Conservation (phyloP, 2,797 vertebrate species). For the Lateolabrax maculatus region DNA sequence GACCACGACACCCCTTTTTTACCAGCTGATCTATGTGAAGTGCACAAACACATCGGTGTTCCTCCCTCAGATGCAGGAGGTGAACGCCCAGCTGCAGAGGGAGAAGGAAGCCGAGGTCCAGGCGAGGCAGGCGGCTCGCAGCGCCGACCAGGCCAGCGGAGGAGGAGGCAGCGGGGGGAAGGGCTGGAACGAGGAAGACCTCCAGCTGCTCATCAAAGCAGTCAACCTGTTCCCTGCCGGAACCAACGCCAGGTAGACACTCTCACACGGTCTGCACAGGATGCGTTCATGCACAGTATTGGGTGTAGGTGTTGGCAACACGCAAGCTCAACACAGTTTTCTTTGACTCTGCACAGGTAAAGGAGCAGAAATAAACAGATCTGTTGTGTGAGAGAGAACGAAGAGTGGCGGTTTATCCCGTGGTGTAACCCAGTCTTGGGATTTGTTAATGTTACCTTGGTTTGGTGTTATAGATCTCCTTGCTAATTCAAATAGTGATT, state of each 20-base stretch:
- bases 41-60: too few relatives aligned
- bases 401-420: background rate
- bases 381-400: too few relatives aligned
- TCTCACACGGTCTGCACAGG: background rate
- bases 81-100: slow-evolving; percentile 92
- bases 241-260: slow-evolving; percentile 94
- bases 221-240: slow-evolving; percentile 99
- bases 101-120: slow-evolving; percentile 95
- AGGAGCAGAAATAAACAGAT: too few relatives aligned
- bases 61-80: slow-evolving; percentile 94
- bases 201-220: slow-evolving; percentile 97
- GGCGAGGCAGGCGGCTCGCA: slow-evolving; percentile 90
- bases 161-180: slow-evolving; percentile 87
- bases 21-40: too few relatives aligned
- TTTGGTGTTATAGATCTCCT: background rate
- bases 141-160: slow-evolving; percentile 89
- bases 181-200: slow-evolving; percentile 96
- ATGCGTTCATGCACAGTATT: background rate
- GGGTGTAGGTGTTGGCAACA: background rate
- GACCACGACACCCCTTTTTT: background rate
- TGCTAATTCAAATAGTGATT: background rate
- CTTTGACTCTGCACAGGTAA: too few relatives aligned
- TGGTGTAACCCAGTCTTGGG: background rate
- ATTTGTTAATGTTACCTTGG: background rate
- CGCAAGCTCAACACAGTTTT: background rate